These are phyloP conservation scores for Tigriopus californicus DNA, from an alignment of 2,888 invertebrate genomes.

Conservation along the genomic window DNA sequence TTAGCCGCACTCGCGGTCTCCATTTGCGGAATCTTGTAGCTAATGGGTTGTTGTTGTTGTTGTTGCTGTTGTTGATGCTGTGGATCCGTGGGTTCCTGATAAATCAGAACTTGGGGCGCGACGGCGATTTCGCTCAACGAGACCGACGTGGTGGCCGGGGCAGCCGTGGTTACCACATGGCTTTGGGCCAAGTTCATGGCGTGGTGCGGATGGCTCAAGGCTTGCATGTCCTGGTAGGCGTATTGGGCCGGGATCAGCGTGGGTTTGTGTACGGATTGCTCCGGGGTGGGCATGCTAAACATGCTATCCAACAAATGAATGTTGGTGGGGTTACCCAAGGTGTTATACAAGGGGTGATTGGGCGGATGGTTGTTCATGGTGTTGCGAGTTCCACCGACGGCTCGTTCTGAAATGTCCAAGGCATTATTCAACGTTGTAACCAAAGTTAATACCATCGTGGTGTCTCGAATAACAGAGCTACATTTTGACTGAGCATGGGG, in stretches of 20 bases:
- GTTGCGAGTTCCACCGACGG: neutral
- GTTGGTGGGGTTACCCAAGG: slow-evolving; percentile 2
- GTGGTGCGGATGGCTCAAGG: neutral
- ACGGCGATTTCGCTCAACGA: neutral
- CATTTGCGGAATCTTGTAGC: slow-evolving; percentile 12
- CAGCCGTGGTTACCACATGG: neutral
- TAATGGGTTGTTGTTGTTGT: slow-evolving; percentile 13
- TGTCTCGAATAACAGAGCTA: too few species aligned
- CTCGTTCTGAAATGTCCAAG: too few species aligned
- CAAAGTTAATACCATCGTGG: too few species aligned
- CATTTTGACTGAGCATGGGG: too few species aligned
- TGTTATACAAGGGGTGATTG: neutral
- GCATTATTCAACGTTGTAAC: too few species aligned
- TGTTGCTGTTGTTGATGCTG: slow-evolving; percentile 11
- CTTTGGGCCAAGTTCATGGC: slow-evolving; percentile 9
- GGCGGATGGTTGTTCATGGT: slow-evolving; percentile 1
- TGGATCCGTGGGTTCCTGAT: neutral
- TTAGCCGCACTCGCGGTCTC: neutral
- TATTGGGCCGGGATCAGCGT: neutral
- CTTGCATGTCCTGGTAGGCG: neutral
- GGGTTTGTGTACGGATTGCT: neutral
- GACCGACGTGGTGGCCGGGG: neutral
- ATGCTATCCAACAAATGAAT: slow-evolving; percentile 10
- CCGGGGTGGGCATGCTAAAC: neutral
- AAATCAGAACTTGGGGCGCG: neutral